These are phyloP conservation scores for Onychomys arenicola DNA, from an alignment of 2,797 vertebrate genomes.

Conservation along the genomic window DNA sequence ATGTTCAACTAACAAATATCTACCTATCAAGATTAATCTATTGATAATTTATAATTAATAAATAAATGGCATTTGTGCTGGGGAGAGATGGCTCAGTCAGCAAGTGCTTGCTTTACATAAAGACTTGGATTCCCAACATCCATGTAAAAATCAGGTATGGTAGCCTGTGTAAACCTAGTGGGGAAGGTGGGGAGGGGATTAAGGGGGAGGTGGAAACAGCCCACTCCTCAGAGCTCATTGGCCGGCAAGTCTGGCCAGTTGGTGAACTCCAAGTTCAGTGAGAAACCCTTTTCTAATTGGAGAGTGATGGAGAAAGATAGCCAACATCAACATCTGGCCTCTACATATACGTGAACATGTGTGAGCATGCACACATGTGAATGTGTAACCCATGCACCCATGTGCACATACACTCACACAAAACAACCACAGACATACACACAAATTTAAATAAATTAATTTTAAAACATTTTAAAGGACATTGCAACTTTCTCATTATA, in stretches of 20 bases:
- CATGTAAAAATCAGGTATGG: background rate
- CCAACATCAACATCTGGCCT: background rate
- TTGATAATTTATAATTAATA: slow-evolving; percentile 40
- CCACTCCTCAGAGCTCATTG: background rate
- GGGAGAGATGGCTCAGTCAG: background rate
- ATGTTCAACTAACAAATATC: slow-evolving; percentile 44
- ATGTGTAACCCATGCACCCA: background rate
- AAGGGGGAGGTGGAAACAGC: background rate
- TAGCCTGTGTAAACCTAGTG: background rate
- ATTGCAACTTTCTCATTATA: slow-evolving; percentile 35
- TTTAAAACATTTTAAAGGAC: background rate
- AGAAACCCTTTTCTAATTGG: background rate
- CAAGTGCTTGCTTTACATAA: background rate
- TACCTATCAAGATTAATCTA: slow-evolving; percentile 7
- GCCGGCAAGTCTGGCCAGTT: background rate
- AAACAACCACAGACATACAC: background rate
- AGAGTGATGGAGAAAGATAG: background rate
- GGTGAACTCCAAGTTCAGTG: background rate
- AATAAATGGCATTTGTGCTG: background rate
- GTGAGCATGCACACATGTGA: background rate
- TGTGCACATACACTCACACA: background rate
- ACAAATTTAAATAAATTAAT: background rate
- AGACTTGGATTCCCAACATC: background rate
- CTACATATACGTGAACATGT: background rate
- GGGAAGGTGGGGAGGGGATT: too few species aligned